Evolutionary conservation across 2,888 invertebrate genomes (phyloP).

Genomic region (Acrobasis repandana): DNA sequence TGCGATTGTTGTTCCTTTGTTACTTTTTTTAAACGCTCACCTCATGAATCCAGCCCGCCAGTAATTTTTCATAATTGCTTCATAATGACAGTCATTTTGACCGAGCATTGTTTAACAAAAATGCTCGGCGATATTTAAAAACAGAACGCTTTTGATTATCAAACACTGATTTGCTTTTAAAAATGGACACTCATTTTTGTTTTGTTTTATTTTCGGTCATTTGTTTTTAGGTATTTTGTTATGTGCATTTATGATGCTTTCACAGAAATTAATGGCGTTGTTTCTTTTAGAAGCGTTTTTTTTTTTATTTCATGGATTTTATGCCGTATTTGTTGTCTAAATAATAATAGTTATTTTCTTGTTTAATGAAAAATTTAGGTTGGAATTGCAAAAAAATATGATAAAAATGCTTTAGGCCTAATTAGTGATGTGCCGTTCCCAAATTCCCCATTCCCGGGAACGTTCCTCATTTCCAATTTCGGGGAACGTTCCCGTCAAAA

Average conservation of each 20-base stretch:
- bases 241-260: background rate
- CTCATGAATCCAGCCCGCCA: constrained; percentile 49
- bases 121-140: constrained; percentile 21
- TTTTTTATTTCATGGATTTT: too few relatives aligned
- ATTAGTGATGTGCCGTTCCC: too few relatives aligned
- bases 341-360: too few relatives aligned
- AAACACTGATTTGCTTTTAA: constrained; percentile 34
- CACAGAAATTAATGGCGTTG: background rate
- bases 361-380: too few relatives aligned
- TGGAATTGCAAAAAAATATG: too few relatives aligned
- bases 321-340: too few relatives aligned
- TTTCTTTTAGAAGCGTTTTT: background rate
- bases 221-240: constrained; percentile 7
- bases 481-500: too few relatives aligned
- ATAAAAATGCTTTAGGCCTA: too few relatives aligned
- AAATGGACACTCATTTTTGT: constrained; percentile 30
- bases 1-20: constrained; percentile 56
- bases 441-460: too few relatives aligned
- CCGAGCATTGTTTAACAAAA: constrained; percentile 42
- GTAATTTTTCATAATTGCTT: constrained; percentile 68
- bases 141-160: constrained; percentile 27
- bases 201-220: constrained; percentile 20
- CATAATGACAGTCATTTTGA: constrained; percentile 56
- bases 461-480: too few relatives aligned
- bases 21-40: constrained; percentile 46